Evolutionary conservation across 2,113 vertebrate species (phyloP), one percentile per base, ranked within the genome.

Genomic region (Azemiops feae): DNA sequence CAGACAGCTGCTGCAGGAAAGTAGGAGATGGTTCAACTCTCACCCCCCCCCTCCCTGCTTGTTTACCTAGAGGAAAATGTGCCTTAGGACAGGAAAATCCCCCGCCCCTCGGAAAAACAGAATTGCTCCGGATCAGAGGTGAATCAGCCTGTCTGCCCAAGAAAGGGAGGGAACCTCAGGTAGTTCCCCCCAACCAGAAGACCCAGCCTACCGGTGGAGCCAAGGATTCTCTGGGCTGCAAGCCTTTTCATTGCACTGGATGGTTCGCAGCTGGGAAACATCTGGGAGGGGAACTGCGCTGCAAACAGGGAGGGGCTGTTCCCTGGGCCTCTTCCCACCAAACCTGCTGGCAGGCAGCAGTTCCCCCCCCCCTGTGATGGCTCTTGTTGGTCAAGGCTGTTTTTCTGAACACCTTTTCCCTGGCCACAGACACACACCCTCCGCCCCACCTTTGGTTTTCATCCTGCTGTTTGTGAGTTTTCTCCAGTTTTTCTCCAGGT

Each of bases 21-120:
- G 86, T 87, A 92, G 92, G 94, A 55, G 91, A 94, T 81, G 69
- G 91, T 57, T 50, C 92, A 88, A 47, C 43, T 27, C 45, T 25
- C 25, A 5, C 45, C 25, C 9, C 8, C 45, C 2, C 34, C 74
- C n/a, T n/a, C n/a, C 18, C 69, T 0, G 2, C 69, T 81, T 81
- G 74, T 81, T 81, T 81, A 43, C 74, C n/a, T 22, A 22, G 2
- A 81, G 18, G 69, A 34, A 81, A 39, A 39, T 39, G 18, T 34
- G 74, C 3, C 34, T 43, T 9, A 22, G 74, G 34, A 81, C 34
- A 43, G 34, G 74, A 43, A 81, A 39, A 22, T 3, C 7, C 34
- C 74, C 74, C 22, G 20, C 20, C 43, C 23, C 53, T 43, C 3
- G 10, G 7, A 55, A 20, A 88, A 22, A 55, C 34, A 89, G 54